Evolutionary conservation across 2,888 invertebrate genomes (phyloP), one percentile per base, ranked within the genome.

Genomic region (Lasioglossum morio): DNA sequence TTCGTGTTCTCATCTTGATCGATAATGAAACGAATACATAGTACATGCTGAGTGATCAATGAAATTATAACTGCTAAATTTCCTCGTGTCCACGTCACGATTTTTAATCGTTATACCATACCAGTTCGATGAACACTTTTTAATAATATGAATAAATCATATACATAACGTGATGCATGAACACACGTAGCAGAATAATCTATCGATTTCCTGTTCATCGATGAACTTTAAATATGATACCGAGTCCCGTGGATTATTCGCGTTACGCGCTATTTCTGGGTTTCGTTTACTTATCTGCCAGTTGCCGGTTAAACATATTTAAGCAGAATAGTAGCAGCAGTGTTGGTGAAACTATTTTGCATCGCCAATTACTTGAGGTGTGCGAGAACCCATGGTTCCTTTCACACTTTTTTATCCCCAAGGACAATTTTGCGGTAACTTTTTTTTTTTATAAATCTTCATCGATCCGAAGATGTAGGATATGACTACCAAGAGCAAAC

Each of bases 1-100:
- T 40, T 43, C 46, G 46, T 60, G 46, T 73, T 84, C 66, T 79
- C 34, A 82, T 73, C 73, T 48, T 60, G 27, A 72, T 72, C 34
- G 23, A 30, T 84, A 46, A 72, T 72, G 70, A 37, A 79, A 78
- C 37, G 30, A 34, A 16, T 66, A 43, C 34, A 60, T n/a, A 43
- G 63, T 19, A 48, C 2, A 48, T 77, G 40, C 34, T 37, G 48
- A 66, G 10, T 30, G 43, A 57, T 12, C 46, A 23, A 46, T 72
- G 10, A n/a, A 60, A 60, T 27, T 60, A 23, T 53, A 23, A 53
- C 23, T 53, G 53, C 53, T 53, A 53, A 60, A 60, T 60, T 27
- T 60, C 12, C 60, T 60, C 27, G 12, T 12, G n/a, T 14, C 4
- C 4, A 27, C 14, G 1, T 12, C 27, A 27, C 14, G 14, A 60